Evolutionary conservation across 2,888 invertebrate species (phyloP).

Genomic region (Busseola fusca): DNA sequence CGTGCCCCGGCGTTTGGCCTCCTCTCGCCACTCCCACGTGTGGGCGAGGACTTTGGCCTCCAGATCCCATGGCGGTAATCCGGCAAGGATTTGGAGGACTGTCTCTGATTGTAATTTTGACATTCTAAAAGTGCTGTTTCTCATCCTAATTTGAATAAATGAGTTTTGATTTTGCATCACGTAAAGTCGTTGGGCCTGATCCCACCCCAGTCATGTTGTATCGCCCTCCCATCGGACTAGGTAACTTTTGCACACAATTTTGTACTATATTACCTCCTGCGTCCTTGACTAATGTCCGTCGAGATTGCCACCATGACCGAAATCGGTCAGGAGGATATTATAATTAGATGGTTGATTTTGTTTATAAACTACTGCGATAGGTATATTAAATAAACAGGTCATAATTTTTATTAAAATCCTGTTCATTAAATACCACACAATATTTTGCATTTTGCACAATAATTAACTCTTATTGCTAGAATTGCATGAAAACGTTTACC

Average conservation of each 20-base stretch:
- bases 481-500: slow-evolving; percentile 78
- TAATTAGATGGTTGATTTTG: neutral
- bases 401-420: neutral
- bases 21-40: no score
- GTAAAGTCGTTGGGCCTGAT: neutral
- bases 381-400: neutral
- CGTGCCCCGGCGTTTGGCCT: no score
- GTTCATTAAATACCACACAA: neutral
- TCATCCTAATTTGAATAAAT: no score
- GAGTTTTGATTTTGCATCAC: no score
- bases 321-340: no score
- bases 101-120: no score
- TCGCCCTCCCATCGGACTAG: neutral
- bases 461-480: neutral
- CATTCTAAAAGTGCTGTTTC: no score
- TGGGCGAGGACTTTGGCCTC: no score
- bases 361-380: neutral
- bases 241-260: neutral
- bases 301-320: no score
- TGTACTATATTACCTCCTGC: neutral
- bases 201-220: neutral
- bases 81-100: no score
- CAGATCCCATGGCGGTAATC: no score
- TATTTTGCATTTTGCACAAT: neutral
- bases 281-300: neutral